phyloP scores from a whole-genome alignment of 2,113 vertebrate species.

The Pterophyllum scalare region DNA sequence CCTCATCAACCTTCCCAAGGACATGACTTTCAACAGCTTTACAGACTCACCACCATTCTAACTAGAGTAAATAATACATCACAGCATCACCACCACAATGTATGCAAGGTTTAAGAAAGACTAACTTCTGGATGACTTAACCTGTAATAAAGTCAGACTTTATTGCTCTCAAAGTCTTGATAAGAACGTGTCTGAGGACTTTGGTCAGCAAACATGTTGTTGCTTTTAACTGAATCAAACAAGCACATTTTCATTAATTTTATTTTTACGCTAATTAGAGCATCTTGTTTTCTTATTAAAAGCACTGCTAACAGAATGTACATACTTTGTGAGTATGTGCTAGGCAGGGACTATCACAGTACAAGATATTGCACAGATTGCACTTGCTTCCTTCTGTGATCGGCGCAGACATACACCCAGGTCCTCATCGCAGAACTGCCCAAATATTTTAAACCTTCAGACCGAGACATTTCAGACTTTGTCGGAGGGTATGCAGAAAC shows the following conservation, averaged over 20 bases:
- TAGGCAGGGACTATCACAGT: not conserved
- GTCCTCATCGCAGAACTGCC: too few relatives aligned
- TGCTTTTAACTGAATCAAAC: not conserved
- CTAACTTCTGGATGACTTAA: slow-evolving; percentile 6
- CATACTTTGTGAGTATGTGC: not conserved
- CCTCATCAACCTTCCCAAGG: slow-evolving; percentile 1
- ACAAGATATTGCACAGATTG: not conserved
- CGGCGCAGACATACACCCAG: too few relatives aligned
- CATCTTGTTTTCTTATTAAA: too few relatives aligned
- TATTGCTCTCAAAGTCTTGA: not conserved
- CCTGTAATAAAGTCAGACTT: not conserved
- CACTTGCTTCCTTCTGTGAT: not conserved
- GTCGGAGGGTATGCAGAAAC: too few relatives aligned
- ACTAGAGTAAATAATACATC: not conserved
- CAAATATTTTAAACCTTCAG: too few relatives aligned
- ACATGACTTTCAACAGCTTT: not conserved
- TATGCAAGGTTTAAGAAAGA: not conserved
- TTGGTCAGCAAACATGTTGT: not conserved
- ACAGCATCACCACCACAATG: not conserved
- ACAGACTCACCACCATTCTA: not conserved
- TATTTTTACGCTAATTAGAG: not conserved
- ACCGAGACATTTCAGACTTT: too few relatives aligned
- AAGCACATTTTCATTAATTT: not conserved
- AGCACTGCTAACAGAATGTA: not conserved
- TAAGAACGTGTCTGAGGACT: slow-evolving; percentile 7